Base-by-base conservation (phyloP, 2,888 invertebrate species). In the Erynnis tages region DNA sequence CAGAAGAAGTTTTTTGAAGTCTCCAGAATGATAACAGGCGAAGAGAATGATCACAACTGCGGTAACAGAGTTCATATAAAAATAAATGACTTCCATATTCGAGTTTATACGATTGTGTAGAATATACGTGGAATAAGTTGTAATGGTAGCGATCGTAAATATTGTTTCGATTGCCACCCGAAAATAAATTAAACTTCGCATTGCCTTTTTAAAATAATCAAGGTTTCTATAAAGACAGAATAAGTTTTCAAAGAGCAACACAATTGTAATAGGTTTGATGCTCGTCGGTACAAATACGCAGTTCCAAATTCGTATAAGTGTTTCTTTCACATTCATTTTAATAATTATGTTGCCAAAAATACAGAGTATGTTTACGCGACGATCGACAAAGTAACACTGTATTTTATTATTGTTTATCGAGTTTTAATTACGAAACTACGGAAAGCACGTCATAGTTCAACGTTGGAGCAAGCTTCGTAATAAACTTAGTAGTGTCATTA, bases 401-500 rank as follows among this genome's bases (percentile, higher is more conserved):
- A 21, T 21, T 4, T 21, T 6, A 21, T 21, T 6, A n/a, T 21
- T 19, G 5, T 19, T 1, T 37, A 8, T 27, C 27, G 2, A 11
- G 11, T 30, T 11, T 40, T 40, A 40, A 40, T 40, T 40, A 40
- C 3, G 14, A 40, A 14, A 14, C 11, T 14, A 25, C 40, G 11
- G 27, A 27, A 19, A 29, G 41, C n/a, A 14, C 10, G 21, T 14
- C 23, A 19, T 23, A 13, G 17, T 21, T 16, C 19, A 30, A 10
- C n/a, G 38, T 30, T 38, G 21, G 49, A 41, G 47, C 10, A 43
- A 19, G 16, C 17, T 11, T 13, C 16, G 29, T 48, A 47, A 48
- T 50, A 50, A 34, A 50, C 34, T 50, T 50, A 43, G 37, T 43
- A 50, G 47, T 43, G 53, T 41, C 29, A 49, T 57, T 47, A 54